A percentile compares a stretch with the other conserved stretches of the same genome.
Evolutionary conservation across 2,888 invertebrate species (phyloP).

Genomic region (Calameuta pallipes): DNA sequence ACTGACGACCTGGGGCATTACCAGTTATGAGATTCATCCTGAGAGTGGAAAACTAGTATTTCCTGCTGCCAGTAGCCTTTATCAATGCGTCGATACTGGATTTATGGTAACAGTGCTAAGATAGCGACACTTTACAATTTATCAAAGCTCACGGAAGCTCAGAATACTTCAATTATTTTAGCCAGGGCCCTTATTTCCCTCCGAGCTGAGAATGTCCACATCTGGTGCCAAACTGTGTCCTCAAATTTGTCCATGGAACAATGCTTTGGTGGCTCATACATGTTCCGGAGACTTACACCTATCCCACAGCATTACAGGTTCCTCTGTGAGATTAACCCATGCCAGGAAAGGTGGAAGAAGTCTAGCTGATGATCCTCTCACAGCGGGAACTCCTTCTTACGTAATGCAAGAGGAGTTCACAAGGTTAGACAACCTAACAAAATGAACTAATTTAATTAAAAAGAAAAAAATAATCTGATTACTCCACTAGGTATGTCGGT

Average conservation of each 20-base stretch:
- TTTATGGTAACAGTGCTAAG: slow-evolving; percentile 69
- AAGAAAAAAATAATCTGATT: neutral
- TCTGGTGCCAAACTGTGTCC: slow-evolving; percentile 82
- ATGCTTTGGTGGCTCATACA: slow-evolving; percentile 89
- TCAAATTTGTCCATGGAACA: slow-evolving; percentile 84
- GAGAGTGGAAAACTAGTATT: slow-evolving; percentile 88
- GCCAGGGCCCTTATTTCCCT: slow-evolving; percentile 76
- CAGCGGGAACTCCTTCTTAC: slow-evolving; percentile 97
- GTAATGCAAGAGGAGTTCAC: slow-evolving; percentile 97
- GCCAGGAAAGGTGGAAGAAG: slow-evolving; percentile 76
- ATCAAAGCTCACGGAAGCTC: neutral
- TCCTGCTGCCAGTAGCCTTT: slow-evolving; percentile 89
- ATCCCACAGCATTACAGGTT: slow-evolving; percentile 75
- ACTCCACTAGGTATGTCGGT: slow-evolving; percentile 78
- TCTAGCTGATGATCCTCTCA: slow-evolving; percentile 84
- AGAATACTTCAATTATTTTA: slow-evolving; percentile 45
- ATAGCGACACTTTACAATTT: neutral
- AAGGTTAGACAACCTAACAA: slow-evolving; percentile 40
- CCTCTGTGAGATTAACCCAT: slow-evolving; percentile 78
- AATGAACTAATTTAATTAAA: neutral
- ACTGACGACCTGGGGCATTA: slow-evolving; percentile 92
- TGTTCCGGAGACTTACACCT: slow-evolving; percentile 93
- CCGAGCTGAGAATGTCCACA: slow-evolving; percentile 74
- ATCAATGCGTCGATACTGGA: slow-evolving; percentile 83
- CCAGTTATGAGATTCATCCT: slow-evolving; percentile 89